These are phyloP conservation scores for Tinamus guttatus DNA, from an alignment of 2,113 vertebrate genomes.

Conservation along the genomic window DNA sequence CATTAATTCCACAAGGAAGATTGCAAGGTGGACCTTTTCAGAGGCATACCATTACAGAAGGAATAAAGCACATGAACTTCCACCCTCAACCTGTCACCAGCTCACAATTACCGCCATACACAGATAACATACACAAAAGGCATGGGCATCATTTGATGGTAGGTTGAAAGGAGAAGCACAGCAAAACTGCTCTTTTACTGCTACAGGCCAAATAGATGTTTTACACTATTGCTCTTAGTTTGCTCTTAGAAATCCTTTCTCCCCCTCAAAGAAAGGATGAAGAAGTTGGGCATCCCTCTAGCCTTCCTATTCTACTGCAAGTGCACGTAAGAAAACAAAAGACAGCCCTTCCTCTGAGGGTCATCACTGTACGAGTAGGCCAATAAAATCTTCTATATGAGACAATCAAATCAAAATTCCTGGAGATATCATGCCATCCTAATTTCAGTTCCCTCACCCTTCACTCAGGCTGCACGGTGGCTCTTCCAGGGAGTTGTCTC, in stretches of 20 bases:
- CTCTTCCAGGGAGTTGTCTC: neutral
- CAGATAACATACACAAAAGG: neutral
- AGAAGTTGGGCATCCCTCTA: neutral
- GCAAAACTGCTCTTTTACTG: neutral
- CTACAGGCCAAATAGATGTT: neutral
- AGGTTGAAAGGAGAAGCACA: neutral
- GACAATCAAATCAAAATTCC: neutral
- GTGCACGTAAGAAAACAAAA: neutral
- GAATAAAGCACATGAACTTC: neutral
- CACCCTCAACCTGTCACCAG: neutral
- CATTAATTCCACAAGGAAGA: neutral
- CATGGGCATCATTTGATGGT: neutral
- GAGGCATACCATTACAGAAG: neutral
- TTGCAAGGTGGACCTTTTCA: neutral
- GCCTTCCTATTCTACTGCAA: neutral
- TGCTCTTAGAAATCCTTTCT: neutral
- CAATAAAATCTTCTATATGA: neutral
- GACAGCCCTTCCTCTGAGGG: neutral
- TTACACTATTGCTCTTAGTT: neutral
- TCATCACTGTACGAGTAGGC: neutral
- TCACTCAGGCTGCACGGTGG: neutral
- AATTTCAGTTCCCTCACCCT: neutral
- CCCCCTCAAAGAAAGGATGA: neutral
- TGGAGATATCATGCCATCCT: neutral
- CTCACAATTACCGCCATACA: neutral